phyloP scores from a whole-genome alignment of 2,797 vertebrate species.

The Pteropus rufus region DNA sequence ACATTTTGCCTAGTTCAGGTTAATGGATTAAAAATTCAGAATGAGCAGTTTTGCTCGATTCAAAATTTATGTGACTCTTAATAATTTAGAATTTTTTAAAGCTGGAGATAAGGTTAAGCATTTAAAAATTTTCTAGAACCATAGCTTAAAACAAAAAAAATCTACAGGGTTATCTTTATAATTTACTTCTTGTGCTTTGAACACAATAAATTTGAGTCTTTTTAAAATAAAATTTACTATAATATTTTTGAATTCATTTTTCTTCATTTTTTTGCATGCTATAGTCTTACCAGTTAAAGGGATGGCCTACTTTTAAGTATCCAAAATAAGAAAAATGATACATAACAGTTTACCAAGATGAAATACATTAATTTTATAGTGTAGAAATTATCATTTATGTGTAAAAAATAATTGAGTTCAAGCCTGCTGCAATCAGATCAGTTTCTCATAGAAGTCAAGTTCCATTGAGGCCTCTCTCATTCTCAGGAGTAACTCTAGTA shows the following conservation, averaged over 20 bases:
- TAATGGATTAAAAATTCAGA: background rate
- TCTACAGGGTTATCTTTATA: background rate
- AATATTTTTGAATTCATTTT: background rate
- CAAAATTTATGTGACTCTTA: background rate
- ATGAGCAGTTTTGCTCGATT: background rate
- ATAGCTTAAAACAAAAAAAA: background rate
- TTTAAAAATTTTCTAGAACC: background rate
- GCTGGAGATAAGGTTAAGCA: constrained; percentile 4
- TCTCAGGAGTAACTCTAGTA: background rate
- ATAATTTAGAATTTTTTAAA: constrained; percentile 11
- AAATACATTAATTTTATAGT: background rate
- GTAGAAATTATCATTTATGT: background rate
- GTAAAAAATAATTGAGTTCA: background rate
- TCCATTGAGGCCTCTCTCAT: background rate
- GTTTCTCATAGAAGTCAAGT: background rate
- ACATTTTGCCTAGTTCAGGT: background rate
- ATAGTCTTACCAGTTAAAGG: background rate
- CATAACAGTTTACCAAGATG: background rate
- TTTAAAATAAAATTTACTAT: background rate
- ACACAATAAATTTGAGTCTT: background rate
- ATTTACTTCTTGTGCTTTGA: background rate
- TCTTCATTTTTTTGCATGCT: background rate
- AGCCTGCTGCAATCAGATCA: background rate
- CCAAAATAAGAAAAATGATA: background rate
- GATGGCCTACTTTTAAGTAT: background rate